These are phyloP conservation scores for Strigamia crassipes DNA, from an alignment of 2,888 invertebrate species.

Conservation along the genomic window DNA sequence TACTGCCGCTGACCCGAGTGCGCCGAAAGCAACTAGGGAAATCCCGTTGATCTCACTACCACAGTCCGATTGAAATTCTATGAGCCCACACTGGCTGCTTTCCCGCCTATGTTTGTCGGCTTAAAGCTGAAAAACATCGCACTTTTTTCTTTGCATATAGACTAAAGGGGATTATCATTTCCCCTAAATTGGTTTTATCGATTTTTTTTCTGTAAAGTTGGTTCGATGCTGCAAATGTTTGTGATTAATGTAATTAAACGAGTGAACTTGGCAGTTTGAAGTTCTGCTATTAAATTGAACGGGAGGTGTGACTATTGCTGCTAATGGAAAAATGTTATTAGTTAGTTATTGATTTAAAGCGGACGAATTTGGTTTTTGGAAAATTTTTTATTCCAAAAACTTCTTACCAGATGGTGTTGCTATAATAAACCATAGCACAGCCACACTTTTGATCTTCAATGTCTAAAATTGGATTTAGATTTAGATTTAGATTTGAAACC, in stretches of 20 bases:
- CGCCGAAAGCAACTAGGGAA: not conserved
- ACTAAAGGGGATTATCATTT: not conserved
- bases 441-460: too few species aligned
- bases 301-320: too few species aligned
- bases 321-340: too few species aligned
- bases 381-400: too few species aligned
- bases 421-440: too few species aligned
- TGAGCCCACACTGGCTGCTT: not conserved
- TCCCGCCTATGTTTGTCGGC: not conserved
- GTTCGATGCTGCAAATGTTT: not conserved
- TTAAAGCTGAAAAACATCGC: not conserved
- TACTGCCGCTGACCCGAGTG: not conserved
- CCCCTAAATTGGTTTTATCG: not conserved
- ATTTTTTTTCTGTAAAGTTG: not conserved
- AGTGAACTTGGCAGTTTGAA: not conserved
- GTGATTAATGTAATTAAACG: not conserved
- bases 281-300: not conserved
- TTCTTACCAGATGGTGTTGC: too few species aligned
- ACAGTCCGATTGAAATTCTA: conserved; percentile 24
- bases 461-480: too few species aligned
- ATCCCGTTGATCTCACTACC: conserved; percentile 17
- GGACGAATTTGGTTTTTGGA: too few species aligned
- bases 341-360: too few species aligned
- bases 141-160: not conserved
- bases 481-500: too few species aligned